phyloP scores from a whole-genome alignment of 2,113 vertebrate species.

The Gavia stellata region DNA sequence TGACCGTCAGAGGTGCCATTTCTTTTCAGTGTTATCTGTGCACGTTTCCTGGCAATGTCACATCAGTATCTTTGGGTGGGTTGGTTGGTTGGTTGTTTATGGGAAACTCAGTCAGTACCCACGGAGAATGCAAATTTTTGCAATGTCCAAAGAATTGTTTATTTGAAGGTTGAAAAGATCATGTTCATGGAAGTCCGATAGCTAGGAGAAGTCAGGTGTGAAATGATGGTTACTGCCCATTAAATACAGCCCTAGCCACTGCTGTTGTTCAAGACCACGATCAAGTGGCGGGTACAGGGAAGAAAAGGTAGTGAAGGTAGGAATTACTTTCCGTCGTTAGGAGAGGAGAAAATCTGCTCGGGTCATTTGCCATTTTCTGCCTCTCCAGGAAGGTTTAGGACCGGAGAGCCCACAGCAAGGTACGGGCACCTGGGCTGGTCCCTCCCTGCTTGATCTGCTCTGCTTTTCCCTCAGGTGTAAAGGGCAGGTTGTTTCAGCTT shows the following conservation, averaged over 20 bases:
- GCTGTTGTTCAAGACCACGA: background rate
- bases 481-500: background rate
- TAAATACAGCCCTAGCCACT: background rate
- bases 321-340: background rate
- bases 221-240: background rate
- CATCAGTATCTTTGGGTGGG: background rate
- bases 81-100: background rate
- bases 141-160: background rate
- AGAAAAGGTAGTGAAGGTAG: background rate
- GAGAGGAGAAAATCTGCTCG: background rate
- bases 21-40: background rate
- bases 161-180: background rate
- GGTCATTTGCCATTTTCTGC: background rate
- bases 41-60: background rate
- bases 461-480: background rate
- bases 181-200: background rate
- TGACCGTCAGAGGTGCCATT: rapidly evolving
- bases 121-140: background rate
- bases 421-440: background rate
- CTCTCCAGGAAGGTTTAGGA: background rate
- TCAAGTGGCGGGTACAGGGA: background rate
- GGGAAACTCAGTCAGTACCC: background rate
- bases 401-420: background rate
- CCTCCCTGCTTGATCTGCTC: background rate
- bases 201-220: background rate